phyloP scores from a whole-genome alignment of 2,113 vertebrate species.

The Cromileptes altivelis region DNA sequence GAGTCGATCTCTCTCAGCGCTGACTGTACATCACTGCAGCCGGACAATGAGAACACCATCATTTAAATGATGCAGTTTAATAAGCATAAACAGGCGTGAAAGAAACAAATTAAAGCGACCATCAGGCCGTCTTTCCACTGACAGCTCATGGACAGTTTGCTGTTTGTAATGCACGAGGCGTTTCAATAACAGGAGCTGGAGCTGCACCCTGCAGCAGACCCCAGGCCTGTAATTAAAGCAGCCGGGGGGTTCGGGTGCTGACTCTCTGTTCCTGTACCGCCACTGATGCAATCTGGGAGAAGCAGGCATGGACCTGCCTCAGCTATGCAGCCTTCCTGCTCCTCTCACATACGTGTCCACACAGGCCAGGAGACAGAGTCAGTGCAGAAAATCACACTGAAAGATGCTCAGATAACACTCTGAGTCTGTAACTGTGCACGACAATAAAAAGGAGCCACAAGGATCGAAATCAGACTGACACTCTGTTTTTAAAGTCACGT shows the following conservation, averaged over 20 bases:
- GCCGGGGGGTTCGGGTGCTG: neutral
- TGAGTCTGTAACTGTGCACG: neutral
- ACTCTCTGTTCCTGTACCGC: conserved; percentile 1
- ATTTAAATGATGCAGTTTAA: conserved; percentile 24
- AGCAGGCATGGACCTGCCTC: conserved; percentile 79
- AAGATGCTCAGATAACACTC: conserved; percentile 15
- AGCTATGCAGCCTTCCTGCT: conserved; percentile 74
- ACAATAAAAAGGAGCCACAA: no score
- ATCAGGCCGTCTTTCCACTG: neutral
- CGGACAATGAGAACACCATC: conserved; percentile 1
- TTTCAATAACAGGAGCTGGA: neutral
- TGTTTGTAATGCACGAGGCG: conserved; percentile 7
- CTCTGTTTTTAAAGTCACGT: no score
- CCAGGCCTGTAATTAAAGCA: conserved; percentile 11
- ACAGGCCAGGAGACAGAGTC: conserved; percentile 66
- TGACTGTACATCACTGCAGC: conserved; percentile 41
- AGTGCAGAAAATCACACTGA: neutral
- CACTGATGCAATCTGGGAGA: conserved; percentile 59
- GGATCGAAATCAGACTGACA: no score
- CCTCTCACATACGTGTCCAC: conserved; percentile 71
- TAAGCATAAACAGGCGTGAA: conserved; percentile 24
- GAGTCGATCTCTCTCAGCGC: conserved; percentile 23
- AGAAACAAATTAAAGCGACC: conserved; percentile 26
- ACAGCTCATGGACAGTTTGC: neutral
- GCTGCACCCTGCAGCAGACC: conserved; percentile 20